phyloP scores from a whole-genome alignment of 30 jellyfish, hydroid and myxozoan genomes.

The Cassiopea andromeda region DNA sequence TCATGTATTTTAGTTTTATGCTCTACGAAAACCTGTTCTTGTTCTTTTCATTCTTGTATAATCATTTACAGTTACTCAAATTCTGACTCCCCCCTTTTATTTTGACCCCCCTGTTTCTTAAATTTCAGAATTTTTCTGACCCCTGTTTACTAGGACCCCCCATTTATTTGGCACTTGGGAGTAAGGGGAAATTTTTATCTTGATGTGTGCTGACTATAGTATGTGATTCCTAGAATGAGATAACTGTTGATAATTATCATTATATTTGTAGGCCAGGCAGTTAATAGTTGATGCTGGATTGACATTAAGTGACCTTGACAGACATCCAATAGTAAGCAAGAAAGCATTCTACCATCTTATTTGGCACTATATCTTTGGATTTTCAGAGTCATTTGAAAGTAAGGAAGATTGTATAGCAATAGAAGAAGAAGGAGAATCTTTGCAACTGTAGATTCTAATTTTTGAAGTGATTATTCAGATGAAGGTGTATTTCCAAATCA shows the following conservation, averaged over 20 bases:
- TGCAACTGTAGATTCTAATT: too few relatives aligned
- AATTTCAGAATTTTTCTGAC: neutral
- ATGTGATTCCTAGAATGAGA: neutral
- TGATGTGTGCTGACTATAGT: neutral
- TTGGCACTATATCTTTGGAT: neutral
- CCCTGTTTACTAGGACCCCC: neutral
- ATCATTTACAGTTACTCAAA: neutral
- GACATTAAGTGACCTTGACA: conserved; percentile 85
- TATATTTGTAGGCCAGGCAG: conserved; percentile 79
- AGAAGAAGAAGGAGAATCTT: too few relatives aligned
- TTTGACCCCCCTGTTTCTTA: neutral
- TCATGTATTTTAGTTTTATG: too few relatives aligned
- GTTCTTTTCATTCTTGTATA: too few relatives aligned
- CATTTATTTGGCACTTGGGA: neutral
- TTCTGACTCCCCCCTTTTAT: neutral
- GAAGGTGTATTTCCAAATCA: too few relatives aligned
- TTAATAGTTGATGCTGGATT: conserved; percentile 85
- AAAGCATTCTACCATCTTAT: too few relatives aligned
- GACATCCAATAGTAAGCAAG: conserved; percentile 64
- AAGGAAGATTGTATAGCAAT: too few relatives aligned
- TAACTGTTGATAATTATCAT: neutral
- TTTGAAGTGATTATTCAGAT: too few relatives aligned
- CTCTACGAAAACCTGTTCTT: too few relatives aligned
- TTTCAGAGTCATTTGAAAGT: too few relatives aligned
- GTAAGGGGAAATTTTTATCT: neutral